Evolutionary conservation across 2,797 vertebrate species (phyloP).

Genomic region (Halcyon smyrnensis): DNA sequence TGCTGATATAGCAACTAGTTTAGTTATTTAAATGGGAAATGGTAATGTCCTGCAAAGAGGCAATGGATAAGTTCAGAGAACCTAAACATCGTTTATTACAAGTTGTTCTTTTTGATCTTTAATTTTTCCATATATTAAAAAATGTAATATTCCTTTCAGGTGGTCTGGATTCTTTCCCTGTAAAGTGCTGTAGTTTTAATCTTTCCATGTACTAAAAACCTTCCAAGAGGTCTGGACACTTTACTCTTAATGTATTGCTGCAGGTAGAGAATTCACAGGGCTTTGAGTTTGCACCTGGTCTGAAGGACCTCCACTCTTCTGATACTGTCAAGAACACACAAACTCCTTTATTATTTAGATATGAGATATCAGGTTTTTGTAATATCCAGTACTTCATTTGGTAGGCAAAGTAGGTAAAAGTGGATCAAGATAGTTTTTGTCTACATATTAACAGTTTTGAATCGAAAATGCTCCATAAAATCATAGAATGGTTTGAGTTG

Average conservation of each 20-base stretch:
- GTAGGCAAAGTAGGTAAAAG: neutral
- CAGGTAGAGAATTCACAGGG: neutral
- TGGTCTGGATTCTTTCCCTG: neutral
- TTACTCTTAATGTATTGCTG: neutral
- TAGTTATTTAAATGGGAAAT: neutral
- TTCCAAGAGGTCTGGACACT: neutral
- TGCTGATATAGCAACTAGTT: neutral
- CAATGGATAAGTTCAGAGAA: neutral
- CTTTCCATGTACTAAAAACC: neutral
- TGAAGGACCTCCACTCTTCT: neutral
- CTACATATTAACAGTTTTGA: neutral
- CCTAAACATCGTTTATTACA: neutral
- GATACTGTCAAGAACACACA: neutral
- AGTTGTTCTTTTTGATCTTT: neutral
- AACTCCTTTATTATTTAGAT: neutral
- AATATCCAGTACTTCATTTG: neutral
- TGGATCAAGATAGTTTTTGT: neutral
- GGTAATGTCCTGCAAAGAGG: neutral
- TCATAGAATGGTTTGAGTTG: too few species aligned
- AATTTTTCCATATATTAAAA: neutral
- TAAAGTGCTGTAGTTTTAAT: neutral
- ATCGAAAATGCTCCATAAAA: neutral
- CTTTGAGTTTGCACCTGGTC: neutral
- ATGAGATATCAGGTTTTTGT: neutral
- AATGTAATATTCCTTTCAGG: neutral